phyloP scores from a whole-genome alignment of 2,888 invertebrate species.

The Eurytoma californica region DNA sequence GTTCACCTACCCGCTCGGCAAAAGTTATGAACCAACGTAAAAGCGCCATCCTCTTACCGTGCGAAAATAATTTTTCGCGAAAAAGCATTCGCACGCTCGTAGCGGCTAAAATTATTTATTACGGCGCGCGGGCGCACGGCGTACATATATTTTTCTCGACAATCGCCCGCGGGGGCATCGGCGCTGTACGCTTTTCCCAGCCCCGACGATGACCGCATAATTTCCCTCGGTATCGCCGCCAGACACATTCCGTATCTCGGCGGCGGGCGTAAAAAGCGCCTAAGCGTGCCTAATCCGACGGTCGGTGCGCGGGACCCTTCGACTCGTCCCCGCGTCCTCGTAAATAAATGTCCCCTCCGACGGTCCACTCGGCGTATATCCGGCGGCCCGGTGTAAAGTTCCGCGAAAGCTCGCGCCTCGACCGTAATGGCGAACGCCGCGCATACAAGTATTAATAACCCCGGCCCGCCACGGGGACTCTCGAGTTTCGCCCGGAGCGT shows the following conservation, averaged over 20 bases:
- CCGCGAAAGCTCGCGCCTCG: not conserved
- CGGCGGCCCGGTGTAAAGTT: too few relatives aligned
- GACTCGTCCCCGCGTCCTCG: not conserved
- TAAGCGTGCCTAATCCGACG: constrained; percentile 6
- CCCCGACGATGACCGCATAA: not conserved
- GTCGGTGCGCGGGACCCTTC: not conserved
- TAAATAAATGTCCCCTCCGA: constrained; percentile 5
- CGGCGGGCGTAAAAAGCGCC: not conserved
- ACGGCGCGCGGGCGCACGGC: too few relatives aligned
- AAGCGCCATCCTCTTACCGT: too few relatives aligned
- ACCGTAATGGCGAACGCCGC: constrained; percentile 14
- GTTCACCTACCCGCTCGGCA: too few relatives aligned
- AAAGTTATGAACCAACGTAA: too few relatives aligned
- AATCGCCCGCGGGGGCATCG: too few relatives aligned
- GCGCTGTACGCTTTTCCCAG: not conserved
- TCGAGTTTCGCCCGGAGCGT: too few relatives aligned
- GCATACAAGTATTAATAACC: constrained; percentile 38
- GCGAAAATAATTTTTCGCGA: too few relatives aligned
- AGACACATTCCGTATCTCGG: not conserved
- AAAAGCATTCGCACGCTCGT: too few relatives aligned
- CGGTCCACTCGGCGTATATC: not conserved
- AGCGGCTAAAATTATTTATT: too few relatives aligned
- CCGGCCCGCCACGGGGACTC: not conserved
- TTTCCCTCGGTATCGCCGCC: not conserved
- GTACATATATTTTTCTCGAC: too few relatives aligned